Conservation (phyloP, 2,797 vertebrate species). For the Coilia nasus region DNA sequence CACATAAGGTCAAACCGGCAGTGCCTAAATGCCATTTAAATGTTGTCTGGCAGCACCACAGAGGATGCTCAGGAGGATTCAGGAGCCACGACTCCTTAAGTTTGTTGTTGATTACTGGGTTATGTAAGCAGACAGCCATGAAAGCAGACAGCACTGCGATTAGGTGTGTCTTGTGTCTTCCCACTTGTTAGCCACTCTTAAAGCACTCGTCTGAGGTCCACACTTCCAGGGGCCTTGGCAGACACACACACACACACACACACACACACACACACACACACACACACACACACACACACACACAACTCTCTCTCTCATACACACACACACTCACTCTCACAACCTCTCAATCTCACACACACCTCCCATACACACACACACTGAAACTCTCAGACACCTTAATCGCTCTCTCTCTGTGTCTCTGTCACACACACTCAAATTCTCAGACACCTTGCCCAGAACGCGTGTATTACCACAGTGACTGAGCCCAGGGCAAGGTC, state of each 20-base stretch:
- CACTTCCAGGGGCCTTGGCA: not conserved
- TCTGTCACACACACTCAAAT: conserved; percentile 23
- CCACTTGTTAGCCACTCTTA: not conserved
- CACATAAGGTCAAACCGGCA: not conserved
- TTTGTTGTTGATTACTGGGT: not conserved
- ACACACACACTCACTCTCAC: conserved; percentile 56
- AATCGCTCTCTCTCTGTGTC: not conserved
- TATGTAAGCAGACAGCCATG: not conserved
- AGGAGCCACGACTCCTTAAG: not conserved
- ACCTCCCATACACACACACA: conserved; percentile 26
- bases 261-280: conserved; percentile 10
- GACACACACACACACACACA: not conserved
- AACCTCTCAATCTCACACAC: not conserved
- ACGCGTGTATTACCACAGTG: not conserved
- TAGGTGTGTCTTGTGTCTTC: not conserved
- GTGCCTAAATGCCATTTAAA: not conserved
- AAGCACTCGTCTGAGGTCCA: not conserved
- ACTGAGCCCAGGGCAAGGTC: not conserved
- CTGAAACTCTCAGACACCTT: not conserved
- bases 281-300: conserved; percentile 16
- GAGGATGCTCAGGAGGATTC: not conserved
- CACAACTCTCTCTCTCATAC: conserved; percentile 22
- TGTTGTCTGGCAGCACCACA: not conserved
- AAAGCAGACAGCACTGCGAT: not conserved
- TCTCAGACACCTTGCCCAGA: not conserved